A percentile compares a stretch with the other conserved stretches of the same genome.
Conservation (phyloP, 92 coral and sea anemone genomes). For the Heteractis magnifica region DNA sequence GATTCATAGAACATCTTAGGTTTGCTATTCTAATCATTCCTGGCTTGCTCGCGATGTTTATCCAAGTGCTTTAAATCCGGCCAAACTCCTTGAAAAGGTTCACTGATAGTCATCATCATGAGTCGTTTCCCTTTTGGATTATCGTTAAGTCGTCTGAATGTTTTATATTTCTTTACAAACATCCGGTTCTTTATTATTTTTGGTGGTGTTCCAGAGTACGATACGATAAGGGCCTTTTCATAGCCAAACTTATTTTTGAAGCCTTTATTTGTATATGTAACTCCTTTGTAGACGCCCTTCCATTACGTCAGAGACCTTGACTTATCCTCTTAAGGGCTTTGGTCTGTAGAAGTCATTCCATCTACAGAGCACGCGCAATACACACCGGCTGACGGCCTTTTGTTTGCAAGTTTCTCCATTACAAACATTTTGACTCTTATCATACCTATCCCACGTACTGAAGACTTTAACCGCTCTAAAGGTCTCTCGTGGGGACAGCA, state of each 20-base stretch:
- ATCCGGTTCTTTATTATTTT: not conserved
- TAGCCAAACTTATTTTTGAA: too few relatives aligned
- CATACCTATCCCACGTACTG: too few relatives aligned
- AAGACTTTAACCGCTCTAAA: not conserved
- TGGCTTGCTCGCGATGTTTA: not conserved
- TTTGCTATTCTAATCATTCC: not conserved
- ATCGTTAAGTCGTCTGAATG: not conserved
- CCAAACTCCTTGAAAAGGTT: not conserved
- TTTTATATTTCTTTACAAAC: not conserved
- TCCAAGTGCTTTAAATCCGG: not conserved
- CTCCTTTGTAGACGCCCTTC: not conserved
- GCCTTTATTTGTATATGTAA: not conserved
- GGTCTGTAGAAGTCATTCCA: not conserved
- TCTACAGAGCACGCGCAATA: too few relatives aligned
- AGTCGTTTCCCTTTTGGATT: not conserved
- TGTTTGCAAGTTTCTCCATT: too few relatives aligned
- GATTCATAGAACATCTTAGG: not conserved
- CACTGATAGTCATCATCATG: not conserved
- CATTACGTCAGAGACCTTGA: not conserved
- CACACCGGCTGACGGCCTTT: too few relatives aligned
- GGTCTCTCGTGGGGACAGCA: not conserved
- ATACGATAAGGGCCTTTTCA: too few relatives aligned
- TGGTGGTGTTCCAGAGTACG: too few relatives aligned
- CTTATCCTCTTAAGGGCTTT: not conserved
- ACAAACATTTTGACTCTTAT: too few relatives aligned